Base-by-base conservation (phyloP, 2,113 vertebrate species). In the Semicossyphus pulcher region DNA sequence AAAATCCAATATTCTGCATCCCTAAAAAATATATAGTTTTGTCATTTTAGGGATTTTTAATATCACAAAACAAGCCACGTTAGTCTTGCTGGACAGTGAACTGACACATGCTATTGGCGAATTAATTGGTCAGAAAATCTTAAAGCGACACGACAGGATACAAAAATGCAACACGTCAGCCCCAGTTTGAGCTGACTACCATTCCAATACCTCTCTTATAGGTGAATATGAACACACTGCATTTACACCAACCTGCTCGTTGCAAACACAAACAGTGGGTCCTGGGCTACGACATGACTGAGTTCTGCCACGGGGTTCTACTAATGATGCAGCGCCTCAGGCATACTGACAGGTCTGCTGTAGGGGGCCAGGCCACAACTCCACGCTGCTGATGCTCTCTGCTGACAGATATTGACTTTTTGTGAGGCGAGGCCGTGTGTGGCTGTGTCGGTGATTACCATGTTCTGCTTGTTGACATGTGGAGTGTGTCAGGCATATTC, bases 281-380 rank as follows among this genome's bases (percentile, higher is more conserved):
- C 58, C 47, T 72, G 44, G 58, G 47, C 64, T 56, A 69, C 29
- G 74, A 71, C 56, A 71, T 67, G 80, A 84, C 53, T 56, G 74
- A 80, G 65, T 48, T 26, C 75, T 86, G 83, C 76, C 85, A 87
- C 58, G 76, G 82, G 75, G 78, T 84, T 84, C 68, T 84, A 77
- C 83, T 89, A 91, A 91, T 87, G 84, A 90, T 90, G 71, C 86
- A 86, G 67, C 6, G 85, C 88, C 83, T 76, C 83, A 84, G 84
- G 88, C 90, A 67, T 66, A 82, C 76, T 77, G 86, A 85, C 89
- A 91, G 82, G 80, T 78, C 76, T 81, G 84, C 73, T 79, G 76
- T 67, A 72, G 75, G 84, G 73, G 78, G 73, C 31, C 45, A 53
- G 59, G 65, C 71, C 62, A 48, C 65, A 84, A 76, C 82, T 28